Evolutionary conservation across 2,797 vertebrate species (phyloP).

Genomic region (Heteromormyrus szaboi): DNA sequence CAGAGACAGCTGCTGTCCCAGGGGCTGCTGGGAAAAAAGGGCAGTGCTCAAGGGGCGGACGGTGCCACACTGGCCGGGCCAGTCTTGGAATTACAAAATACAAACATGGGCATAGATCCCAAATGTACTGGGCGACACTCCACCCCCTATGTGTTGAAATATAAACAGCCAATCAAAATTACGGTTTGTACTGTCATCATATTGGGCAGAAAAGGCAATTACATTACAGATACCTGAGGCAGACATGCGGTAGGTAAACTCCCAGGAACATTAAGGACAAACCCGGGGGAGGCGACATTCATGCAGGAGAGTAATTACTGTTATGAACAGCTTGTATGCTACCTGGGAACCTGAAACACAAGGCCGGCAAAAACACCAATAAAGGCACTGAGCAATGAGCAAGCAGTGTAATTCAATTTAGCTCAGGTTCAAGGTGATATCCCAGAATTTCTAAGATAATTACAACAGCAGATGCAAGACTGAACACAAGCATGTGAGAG

Average conservation of each 20-base stretch:
- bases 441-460: slow-evolving; percentile 7
- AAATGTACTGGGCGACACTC: neutral
- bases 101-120: neutral
- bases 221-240: neutral
- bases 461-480: neutral
- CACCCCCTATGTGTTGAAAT: neutral
- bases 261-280: neutral
- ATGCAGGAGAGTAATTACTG: neutral
- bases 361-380: neutral
- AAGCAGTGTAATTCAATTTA: slow-evolving; percentile 9
- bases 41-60: neutral
- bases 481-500: neutral
- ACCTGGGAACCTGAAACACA: neutral
- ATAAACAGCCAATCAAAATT: neutral
- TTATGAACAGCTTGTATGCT: neutral
- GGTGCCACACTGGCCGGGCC: neutral
- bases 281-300: neutral
- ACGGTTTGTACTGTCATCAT: neutral
- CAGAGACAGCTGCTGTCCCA: neutral
- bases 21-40: neutral
- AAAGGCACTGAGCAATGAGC: neutral
- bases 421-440: neutral
- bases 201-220: neutral
- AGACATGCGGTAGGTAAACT: neutral
- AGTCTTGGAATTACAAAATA: neutral